Evolutionary conservation across 2,113 vertebrate species (phyloP).

Genomic region (Anoura caudifer): DNA sequence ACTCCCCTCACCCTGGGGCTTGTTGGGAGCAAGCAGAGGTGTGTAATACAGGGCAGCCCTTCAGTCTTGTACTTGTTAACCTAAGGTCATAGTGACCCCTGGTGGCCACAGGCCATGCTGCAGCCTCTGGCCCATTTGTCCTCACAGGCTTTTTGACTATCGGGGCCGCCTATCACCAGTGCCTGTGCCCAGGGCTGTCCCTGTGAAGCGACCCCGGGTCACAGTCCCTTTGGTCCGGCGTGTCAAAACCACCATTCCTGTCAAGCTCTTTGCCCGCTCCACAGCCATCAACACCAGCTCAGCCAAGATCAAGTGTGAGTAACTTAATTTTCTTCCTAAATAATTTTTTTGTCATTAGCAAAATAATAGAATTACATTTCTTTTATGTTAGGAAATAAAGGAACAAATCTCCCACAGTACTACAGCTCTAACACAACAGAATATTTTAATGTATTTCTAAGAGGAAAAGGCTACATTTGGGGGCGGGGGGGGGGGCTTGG

Average conservation of each 20-base stretch:
- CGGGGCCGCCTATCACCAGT: constrained; percentile 87
- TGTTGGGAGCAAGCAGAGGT: neutral
- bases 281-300: constrained; percentile 84
- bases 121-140: neutral
- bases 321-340: neutral
- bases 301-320: constrained; percentile 88
- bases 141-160: constrained; percentile 90
- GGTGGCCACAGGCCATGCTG: constrained; percentile 48
- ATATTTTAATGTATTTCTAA: constrained; percentile 53
- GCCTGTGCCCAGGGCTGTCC: constrained; percentile 87
- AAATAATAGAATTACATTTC: constrained; percentile 58
- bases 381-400: constrained; percentile 68
- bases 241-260: constrained; percentile 88
- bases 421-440: constrained; percentile 35
- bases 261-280: constrained; percentile 88
- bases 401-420: constrained; percentile 51
- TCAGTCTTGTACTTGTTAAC: neutral
- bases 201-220: constrained; percentile 89
- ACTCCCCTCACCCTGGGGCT: neutral
- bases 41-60: neutral
- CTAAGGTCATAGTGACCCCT: constrained; percentile 50
- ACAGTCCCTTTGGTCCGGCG: constrained; percentile 91
- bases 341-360: constrained; percentile 43
- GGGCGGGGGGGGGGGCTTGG: neutral
- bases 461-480: constrained; percentile 35